phyloP scores from a whole-genome alignment of 2,888 invertebrate genomes.

The Noctua fimbriata region DNA sequence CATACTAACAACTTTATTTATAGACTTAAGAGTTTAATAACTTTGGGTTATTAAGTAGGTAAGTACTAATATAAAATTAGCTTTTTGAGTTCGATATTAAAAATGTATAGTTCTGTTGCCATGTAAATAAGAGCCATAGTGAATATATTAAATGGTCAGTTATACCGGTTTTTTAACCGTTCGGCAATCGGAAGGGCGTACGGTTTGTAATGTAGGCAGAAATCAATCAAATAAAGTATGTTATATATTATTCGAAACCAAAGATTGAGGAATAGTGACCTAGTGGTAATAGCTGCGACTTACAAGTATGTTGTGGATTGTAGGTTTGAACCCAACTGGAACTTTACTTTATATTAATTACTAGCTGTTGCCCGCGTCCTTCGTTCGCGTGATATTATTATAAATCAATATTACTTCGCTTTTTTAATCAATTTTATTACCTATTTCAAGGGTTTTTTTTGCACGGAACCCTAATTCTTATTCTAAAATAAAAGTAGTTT shows the following conservation, averaged over 20 bases:
- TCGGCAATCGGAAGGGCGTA: not conserved
- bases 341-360: not conserved
- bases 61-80: not conserved
- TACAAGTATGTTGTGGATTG: not conserved
- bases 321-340: not conserved
- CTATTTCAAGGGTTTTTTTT: too few species aligned
- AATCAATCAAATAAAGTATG: not conserved
- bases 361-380: too few species aligned
- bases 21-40: not conserved
- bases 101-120: not conserved
- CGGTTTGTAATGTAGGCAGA: not conserved
- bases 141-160: conserved; percentile 13
- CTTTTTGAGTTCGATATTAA: not conserved
- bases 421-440: too few species aligned
- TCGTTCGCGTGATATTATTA: too few species aligned
- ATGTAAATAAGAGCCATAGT: not conserved
- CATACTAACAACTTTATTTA: not conserved
- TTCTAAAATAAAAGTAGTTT: too few species aligned
- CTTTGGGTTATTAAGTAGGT: not conserved
- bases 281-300: not conserved
- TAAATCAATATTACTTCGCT: too few species aligned
- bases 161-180: conserved; percentile 7
- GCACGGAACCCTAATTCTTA: too few species aligned
- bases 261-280: not conserved
- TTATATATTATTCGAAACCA: not conserved